A percentile compares a stretch with the other conserved stretches of the same genome.
These are phyloP conservation scores for Pseudomugil tenellus DNA, from an alignment of 2,797 vertebrate genomes.

Conservation along the genomic window DNA sequence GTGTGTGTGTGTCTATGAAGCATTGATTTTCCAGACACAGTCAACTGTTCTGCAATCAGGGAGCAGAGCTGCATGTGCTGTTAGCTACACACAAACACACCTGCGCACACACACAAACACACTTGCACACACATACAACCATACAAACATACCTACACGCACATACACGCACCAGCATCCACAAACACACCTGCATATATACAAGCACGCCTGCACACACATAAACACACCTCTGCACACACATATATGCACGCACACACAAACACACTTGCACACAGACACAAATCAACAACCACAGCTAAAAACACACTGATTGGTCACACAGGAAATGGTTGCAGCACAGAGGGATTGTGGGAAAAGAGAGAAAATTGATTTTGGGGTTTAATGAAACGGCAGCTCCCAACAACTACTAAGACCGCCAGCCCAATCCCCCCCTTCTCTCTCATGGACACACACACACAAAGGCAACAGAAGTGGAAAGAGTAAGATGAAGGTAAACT, in stretches of 20 bases:
- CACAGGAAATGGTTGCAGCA: slow-evolving; percentile 65
- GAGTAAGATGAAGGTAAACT: slow-evolving; percentile 25
- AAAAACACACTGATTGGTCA: slow-evolving; percentile 65
- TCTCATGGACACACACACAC: slow-evolving; percentile 28
- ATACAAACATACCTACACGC: too few relatives aligned
- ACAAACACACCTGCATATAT: too few relatives aligned
- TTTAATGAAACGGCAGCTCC: slow-evolving; percentile 64
- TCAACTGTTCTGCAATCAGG: slow-evolving; percentile 67
- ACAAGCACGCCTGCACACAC: too few relatives aligned
- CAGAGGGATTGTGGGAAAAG: slow-evolving; percentile 67
- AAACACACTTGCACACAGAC: slow-evolving; percentile 9
- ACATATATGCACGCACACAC: too few relatives aligned
- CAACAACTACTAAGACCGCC: slow-evolving; percentile 5
- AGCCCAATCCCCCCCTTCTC: too few relatives aligned
- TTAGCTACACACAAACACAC: slow-evolving; percentile 39
- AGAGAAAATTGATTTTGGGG: slow-evolving; percentile 70
- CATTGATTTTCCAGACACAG: slow-evolving; percentile 62
- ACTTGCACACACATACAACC: too few relatives aligned
- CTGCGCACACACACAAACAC: slow-evolving; percentile 9
- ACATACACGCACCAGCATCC: too few relatives aligned
- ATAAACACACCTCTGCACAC: slow-evolving; percentile 20
- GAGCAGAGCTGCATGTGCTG: slow-evolving; percentile 56
- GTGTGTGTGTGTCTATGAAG: slow-evolving; percentile 22
- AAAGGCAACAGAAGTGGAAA: slow-evolving; percentile 4
- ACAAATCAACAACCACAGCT: slow-evolving; percentile 16